Evolutionary conservation across 2,113 vertebrate genomes (phyloP).

Genomic region (Ascaphus truei): DNA sequence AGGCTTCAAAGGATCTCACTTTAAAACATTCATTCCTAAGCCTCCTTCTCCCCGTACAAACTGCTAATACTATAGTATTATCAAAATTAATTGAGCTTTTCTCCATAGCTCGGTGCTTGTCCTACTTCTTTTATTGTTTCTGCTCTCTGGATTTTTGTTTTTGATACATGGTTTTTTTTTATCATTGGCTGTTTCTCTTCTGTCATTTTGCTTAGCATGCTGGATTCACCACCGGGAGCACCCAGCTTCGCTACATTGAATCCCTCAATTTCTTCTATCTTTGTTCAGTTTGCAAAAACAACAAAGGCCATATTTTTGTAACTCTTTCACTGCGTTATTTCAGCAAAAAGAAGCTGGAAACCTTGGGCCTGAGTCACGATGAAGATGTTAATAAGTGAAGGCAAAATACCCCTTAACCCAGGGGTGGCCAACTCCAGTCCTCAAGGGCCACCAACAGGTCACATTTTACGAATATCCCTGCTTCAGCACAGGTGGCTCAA

Average conservation of each 20-base stretch:
- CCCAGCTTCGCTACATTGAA: not conserved
- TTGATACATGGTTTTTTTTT: constrained; percentile 16
- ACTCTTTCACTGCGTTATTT: not conserved
- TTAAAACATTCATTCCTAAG: constrained; percentile 28
- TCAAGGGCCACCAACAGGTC: too few species aligned
- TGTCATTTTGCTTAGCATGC: constrained; percentile 19
- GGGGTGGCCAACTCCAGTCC: too few species aligned
- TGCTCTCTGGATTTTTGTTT: constrained; percentile 1
- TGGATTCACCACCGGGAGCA: constrained; percentile 8
- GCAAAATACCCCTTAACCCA: too few species aligned
- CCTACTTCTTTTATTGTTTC: constrained; percentile 36
- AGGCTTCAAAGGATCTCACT: constrained; percentile 31
- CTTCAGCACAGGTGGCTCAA: too few species aligned
- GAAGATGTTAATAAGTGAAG: too few species aligned
- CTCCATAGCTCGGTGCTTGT: constrained; percentile 24
- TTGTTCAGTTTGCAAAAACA: not conserved
- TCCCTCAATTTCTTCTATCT: not conserved
- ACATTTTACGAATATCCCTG: too few species aligned
- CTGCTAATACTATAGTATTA: constrained; percentile 29
- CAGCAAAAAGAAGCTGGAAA: too few species aligned
- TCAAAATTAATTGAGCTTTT: constrained; percentile 38
- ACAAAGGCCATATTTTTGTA: not conserved
- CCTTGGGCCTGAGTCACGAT: too few species aligned
- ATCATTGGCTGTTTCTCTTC: too few species aligned
- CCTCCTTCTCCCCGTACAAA: constrained; percentile 12